Evolutionary conservation across 2,797 vertebrate genomes (phyloP).

Genomic region (Alectoris magna): DNA sequence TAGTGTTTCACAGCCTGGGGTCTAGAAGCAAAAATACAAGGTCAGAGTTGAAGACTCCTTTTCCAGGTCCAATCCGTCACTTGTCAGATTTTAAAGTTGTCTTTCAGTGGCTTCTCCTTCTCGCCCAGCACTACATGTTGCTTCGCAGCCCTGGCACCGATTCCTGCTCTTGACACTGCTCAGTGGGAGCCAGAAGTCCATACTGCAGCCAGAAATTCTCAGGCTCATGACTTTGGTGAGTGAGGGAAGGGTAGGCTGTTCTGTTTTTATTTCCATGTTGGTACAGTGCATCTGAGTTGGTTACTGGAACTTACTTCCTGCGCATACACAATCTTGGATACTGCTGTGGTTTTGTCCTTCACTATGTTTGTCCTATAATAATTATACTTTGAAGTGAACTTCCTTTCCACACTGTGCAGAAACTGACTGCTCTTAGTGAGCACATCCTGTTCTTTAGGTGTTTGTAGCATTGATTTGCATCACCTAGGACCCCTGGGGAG

Average conservation of each 20-base stretch:
- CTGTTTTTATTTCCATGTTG: neutral
- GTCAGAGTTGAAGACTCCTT: neutral
- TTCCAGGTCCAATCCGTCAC: neutral
- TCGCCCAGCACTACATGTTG: slow-evolving; percentile 82
- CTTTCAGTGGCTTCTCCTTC: slow-evolving; percentile 4
- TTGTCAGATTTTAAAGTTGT: neutral
- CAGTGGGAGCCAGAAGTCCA: slow-evolving; percentile 78
- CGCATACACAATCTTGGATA: neutral
- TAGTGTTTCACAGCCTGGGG: neutral
- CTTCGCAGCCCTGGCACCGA: slow-evolving; percentile 89
- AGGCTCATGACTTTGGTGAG: slow-evolving; percentile 89
- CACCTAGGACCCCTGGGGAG: neutral
- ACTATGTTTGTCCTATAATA: neutral
- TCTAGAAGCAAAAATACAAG: slow-evolving; percentile 2
- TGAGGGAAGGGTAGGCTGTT: neutral
- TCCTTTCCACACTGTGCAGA: slow-evolving; percentile 23
- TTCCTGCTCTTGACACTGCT: slow-evolving; percentile 88
- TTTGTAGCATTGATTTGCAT: slow-evolving; percentile 23
- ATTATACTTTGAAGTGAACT: neutral
- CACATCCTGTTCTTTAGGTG: slow-evolving; percentile 1
- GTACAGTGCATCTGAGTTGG: neutral
- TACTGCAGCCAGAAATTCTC: slow-evolving; percentile 88
- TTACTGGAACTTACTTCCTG: neutral
- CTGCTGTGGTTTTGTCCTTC: neutral
- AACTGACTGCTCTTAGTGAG: neutral